Conservation (phyloP, 1,140 invertebrate species). For the Solenopsis invicta region DNA sequence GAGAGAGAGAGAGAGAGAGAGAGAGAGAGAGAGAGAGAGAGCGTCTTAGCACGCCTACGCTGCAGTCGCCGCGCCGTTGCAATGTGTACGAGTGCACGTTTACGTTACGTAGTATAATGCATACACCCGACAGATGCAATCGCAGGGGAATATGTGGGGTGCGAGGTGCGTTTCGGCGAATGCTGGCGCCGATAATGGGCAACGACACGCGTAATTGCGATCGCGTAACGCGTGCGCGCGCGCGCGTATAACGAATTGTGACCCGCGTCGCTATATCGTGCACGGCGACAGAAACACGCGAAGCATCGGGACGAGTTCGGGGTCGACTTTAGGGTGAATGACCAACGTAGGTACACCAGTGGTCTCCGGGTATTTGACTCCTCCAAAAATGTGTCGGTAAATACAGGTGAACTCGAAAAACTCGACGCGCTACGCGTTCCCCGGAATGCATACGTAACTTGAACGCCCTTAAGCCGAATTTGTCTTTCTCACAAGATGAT, state of each 20-base stretch:
- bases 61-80: background rate
- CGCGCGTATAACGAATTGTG: background rate
- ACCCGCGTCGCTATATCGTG: background rate
- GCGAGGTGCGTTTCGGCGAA: slow-evolving; percentile 51
- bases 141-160: background rate
- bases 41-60: slow-evolving; percentile 65
- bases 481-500: background rate
- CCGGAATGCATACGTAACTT: slow-evolving; percentile 7
- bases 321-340: slow-evolving; percentile 34
- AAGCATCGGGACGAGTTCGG: slow-evolving; percentile 8
- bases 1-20: background rate
- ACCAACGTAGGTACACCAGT: slow-evolving; percentile 26
- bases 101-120: background rate
- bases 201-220: slow-evolving; percentile 44
- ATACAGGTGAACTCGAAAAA: slow-evolving; percentile 40
- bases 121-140: slow-evolving; percentile 30
- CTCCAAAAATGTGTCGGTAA: slow-evolving; percentile 49
- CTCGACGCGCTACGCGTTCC: slow-evolving; percentile 37
- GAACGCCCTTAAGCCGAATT: background rate
- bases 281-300: slow-evolving; percentile 15
- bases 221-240: slow-evolving; percentile 1
- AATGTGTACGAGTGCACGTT: background rate
- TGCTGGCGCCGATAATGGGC: slow-evolving; percentile 27
- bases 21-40: background rate
- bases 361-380: slow-evolving; percentile 10